These are phyloP conservation scores for Cyrtodaria siliqua DNA, from an alignment of 2,888 invertebrate species.

Conservation along the genomic window DNA sequence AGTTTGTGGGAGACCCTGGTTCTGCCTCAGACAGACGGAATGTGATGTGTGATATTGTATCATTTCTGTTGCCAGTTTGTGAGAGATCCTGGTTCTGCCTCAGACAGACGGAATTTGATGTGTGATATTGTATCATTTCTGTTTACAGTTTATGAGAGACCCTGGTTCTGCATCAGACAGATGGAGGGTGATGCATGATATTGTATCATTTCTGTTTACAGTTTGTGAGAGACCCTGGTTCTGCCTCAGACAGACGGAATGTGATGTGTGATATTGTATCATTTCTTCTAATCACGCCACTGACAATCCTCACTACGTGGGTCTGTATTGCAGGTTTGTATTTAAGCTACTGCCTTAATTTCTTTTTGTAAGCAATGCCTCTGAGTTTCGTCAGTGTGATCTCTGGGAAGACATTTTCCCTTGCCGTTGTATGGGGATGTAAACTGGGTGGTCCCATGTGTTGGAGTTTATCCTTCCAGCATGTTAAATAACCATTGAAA, in stretches of 20 bases:
- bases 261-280: slow-evolving; percentile 88
- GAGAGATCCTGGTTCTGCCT: slow-evolving; percentile 85
- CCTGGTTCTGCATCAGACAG: too few species aligned
- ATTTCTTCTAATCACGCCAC: slow-evolving; percentile 88
- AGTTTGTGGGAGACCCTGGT: slow-evolving; percentile 88
- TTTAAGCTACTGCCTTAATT: too few species aligned
- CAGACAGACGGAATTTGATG: slow-evolving; percentile 86
- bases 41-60: slow-evolving; percentile 87
- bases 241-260: slow-evolving; percentile 86
- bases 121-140: slow-evolving; percentile 88
- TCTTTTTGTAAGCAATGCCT: too few species aligned
- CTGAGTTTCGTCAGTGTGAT: too few species aligned
- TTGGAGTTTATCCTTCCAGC: too few species aligned
- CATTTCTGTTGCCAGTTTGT: slow-evolving; percentile 88
- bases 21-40: slow-evolving; percentile 86
- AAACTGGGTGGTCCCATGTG: too few species aligned
- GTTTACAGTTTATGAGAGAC: slow-evolving; percentile 4
- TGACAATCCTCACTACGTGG: slow-evolving; percentile 87
- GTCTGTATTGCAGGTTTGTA: slow-evolving; percentile 84
- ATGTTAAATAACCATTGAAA: too few species aligned
- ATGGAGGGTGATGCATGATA: background rate
- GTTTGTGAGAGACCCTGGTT: slow-evolving; percentile 88
- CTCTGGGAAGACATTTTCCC: too few species aligned
- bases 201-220: slow-evolving; percentile 73
- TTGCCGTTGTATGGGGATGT: too few species aligned